A percentile compares a stretch with the other conserved stretches of the same genome.
These are phyloP conservation scores for Pseudomugil tenellus DNA, from an alignment of 2,797 vertebrate genomes.

Conservation along the genomic window DNA sequence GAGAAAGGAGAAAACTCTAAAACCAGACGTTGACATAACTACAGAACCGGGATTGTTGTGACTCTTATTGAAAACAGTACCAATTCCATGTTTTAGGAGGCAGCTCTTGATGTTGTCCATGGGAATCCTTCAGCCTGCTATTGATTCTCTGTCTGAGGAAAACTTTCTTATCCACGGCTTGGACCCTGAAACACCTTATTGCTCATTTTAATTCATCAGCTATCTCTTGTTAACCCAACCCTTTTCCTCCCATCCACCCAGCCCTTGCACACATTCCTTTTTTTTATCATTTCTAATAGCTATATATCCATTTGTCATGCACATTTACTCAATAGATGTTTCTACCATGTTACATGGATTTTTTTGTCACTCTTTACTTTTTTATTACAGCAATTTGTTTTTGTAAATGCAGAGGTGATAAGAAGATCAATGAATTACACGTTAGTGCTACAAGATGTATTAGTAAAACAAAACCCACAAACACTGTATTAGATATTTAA, in stretches of 20 bases:
- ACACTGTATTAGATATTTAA: background rate
- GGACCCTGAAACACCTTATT: conserved; percentile 77
- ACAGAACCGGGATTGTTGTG: too few species aligned
- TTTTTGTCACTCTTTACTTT: background rate
- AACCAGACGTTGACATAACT: too few species aligned
- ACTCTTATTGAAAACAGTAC: conserved; percentile 65
- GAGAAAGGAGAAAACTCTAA: too few species aligned
- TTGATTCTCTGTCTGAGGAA: conserved; percentile 68
- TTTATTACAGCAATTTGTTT: conserved; percentile 1
- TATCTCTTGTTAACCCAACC: conserved; percentile 54
- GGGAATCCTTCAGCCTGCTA: conserved; percentile 70
- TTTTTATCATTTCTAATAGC: conserved; percentile 21
- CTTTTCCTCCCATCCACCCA: conserved; percentile 31
- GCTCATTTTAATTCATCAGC: conserved; percentile 80
- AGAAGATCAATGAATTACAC: background rate
- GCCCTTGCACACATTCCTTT: conserved; percentile 7
- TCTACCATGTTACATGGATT: conserved; percentile 14
- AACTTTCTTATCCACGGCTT: conserved; percentile 57
- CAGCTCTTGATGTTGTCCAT: conserved; percentile 63
- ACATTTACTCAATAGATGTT: conserved; percentile 72
- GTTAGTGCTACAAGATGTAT: background rate
- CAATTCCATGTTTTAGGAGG: conserved; percentile 67
- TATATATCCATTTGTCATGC: conserved; percentile 82
- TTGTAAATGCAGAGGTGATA: conserved; percentile 9
- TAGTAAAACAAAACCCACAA: too few species aligned